Conservation (phyloP, 1,140 invertebrate species). For the Aphelenchoides fujianensis region DNA sequence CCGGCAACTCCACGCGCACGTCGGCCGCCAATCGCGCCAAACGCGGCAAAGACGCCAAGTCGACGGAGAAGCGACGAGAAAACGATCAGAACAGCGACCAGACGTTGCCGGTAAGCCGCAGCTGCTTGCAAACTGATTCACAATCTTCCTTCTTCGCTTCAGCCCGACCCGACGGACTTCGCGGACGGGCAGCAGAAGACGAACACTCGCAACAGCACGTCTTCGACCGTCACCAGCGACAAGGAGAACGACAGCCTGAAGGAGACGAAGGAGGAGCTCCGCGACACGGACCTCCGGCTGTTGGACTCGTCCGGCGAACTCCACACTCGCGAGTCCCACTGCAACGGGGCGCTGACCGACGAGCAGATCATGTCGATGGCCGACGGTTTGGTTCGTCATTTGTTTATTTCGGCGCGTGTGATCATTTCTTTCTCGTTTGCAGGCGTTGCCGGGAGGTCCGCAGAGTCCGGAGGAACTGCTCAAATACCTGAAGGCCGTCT, state of each 20-base stretch:
- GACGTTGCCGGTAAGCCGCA: not conserved
- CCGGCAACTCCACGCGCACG: slow-evolving; percentile 35
- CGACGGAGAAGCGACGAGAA: slow-evolving; percentile 19
- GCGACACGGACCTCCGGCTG: not conserved
- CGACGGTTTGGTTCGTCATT: too few species aligned
- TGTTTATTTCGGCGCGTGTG: too few species aligned
- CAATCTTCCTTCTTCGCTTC: not conserved
- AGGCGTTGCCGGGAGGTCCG: too few species aligned
- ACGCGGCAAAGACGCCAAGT: slow-evolving; percentile 11
- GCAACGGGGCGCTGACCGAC: too few species aligned
- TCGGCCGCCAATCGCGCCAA: slow-evolving; percentile 27
- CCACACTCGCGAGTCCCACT: not conserved
- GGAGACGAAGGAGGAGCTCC: not conserved
- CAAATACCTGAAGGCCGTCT: too few species aligned
- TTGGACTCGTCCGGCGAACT: not conserved
- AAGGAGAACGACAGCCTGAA: not conserved
- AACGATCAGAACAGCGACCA: not conserved
- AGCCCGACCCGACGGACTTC: not conserved
- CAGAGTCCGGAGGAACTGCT: too few species aligned
- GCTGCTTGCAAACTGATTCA: too few species aligned
- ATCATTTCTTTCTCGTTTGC: too few species aligned
- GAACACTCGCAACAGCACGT: not conserved
- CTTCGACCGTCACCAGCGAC: not conserved
- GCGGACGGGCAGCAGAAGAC: not conserved
- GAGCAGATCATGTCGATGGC: too few species aligned